Evolutionary conservation across 2,113 vertebrate species (phyloP).

Genomic region (Salvelinus alpinus): DNA sequence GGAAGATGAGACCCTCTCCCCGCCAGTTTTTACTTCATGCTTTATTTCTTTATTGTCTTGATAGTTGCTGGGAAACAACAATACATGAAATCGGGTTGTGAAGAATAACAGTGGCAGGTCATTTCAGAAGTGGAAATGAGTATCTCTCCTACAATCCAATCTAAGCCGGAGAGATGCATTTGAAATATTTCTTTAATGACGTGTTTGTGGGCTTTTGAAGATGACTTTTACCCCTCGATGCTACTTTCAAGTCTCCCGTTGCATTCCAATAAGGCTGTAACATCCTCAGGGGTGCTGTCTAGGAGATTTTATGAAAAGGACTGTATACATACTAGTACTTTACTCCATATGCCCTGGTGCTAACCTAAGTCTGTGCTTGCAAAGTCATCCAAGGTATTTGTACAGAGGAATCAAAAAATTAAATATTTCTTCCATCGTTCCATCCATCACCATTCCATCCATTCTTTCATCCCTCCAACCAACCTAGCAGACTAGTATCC

Average conservation of each 20-base stretch:
- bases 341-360: no score
- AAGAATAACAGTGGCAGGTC: slow-evolving; percentile 35
- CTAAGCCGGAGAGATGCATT: neutral
- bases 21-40: neutral
- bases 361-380: no score
- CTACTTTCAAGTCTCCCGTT: neutral
- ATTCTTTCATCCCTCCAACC: no score
- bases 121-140: slow-evolving; percentile 11
- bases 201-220: slow-evolving; percentile 15
- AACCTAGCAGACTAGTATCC: no score
- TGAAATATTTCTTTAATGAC: slow-evolving; percentile 28
- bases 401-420: no score
- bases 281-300: slow-evolving; percentile 30
- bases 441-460: no score
- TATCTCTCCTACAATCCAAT: slow-evolving; percentile 25
- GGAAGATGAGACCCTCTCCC: no score
- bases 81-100: slow-evolving; percentile 16
- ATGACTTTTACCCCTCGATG: slow-evolving; percentile 30
- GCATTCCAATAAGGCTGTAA: slow-evolving; percentile 58
- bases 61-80: slow-evolving; percentile 53
- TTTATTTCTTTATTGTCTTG: neutral
- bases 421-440: no score
- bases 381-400: no score
- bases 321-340: no score
- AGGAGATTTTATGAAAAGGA: neutral